Base-by-base conservation (phyloP, 2,888 invertebrate species). In the Pristionchus entomophagus region DNA sequence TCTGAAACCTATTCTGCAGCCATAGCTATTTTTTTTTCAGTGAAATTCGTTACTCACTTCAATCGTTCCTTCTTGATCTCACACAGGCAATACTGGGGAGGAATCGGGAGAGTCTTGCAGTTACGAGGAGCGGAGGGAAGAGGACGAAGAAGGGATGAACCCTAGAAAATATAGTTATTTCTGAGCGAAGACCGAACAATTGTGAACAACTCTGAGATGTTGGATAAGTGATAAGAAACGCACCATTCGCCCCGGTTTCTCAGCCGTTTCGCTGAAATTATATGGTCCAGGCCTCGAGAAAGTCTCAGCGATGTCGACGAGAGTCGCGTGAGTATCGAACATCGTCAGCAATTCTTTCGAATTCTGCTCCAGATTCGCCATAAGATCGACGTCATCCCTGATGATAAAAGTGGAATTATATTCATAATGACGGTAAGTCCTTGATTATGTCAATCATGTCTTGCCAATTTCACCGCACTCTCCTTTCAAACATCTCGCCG, bases 291-390 rank as follows among this genome's bases (percentile, higher is more conserved):
- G 26, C 0, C 19, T 32, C 26, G 35, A 8, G 83, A 65, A 65
- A 8, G 45, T 32, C 65, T 84, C 65, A 2, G 45, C 1, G 22
- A 84, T 84, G 26, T 84, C 83, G 4, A 49, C 49, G 49, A 84
- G 56, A 8, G 83, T 65, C 83, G 83, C 83, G 65, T 84, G 35
- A 8, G 59, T 32, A 22, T 84, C 83, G 49, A 84, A 84, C 35
- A 45, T 41, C 0, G 83, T 84, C 29, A 65, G 17, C 29, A 84
- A n/a, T 38, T 84, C 49, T 10, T n/a, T 4, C 17, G 65, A 45
- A 49, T 84, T 84, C 26, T 49, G 10, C 19, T 84, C 19, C 10
- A 84, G 35, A 35, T 84, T 62, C 14, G 65, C n/a, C 29, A 32
- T 65, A 17, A 84, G 26, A 0, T 29, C 32, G n/a, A 29, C 12